These are phyloP conservation scores for Dendrolimus kikuchii DNA, from an alignment of 1,140 invertebrate species.

Conservation along the genomic window DNA sequence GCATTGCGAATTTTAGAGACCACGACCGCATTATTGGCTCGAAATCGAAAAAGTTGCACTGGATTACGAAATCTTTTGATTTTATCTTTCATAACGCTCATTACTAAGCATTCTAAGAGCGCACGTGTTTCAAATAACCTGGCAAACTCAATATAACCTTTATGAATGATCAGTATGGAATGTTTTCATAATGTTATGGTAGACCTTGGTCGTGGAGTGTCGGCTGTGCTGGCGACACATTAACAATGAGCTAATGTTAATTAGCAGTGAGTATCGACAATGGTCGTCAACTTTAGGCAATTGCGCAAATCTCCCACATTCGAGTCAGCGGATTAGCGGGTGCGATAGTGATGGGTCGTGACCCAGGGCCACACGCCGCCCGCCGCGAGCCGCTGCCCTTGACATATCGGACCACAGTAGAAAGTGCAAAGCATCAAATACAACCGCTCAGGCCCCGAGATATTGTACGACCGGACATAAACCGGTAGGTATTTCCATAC, in stretches of 20 bases:
- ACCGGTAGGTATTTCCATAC: slow-evolving; percentile 5
- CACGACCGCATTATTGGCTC: slow-evolving; percentile 3
- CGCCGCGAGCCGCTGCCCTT: slow-evolving; percentile 38
- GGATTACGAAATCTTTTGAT: slow-evolving; percentile 4
- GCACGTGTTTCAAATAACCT: slow-evolving; percentile 11
- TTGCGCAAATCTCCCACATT: not conserved
- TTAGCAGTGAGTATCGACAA: not conserved
- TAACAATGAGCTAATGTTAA: not conserved
- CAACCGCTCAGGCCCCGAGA: slow-evolving; percentile 17
- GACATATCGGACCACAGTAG: slow-evolving; percentile 47
- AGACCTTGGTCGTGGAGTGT: no score
- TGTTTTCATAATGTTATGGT: no score
- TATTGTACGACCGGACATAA: slow-evolving; percentile 13
- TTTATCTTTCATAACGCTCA: no score
- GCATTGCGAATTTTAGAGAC: no score
- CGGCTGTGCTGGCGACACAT: no score
- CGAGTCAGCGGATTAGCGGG: slow-evolving; percentile 2
- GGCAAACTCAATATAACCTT: slow-evolving; percentile 11
- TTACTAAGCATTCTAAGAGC: no score
- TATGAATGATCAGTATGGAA: no score
- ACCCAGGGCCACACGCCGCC: not conserved
- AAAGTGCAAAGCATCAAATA: slow-evolving; percentile 49
- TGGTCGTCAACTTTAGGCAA: not conserved
- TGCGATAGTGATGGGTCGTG: not conserved
- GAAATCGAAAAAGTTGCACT: slow-evolving; percentile 13